Evolutionary conservation across 2,797 vertebrate species (phyloP), one percentile per base, ranked within the genome.

Genomic region (Eulemur albifrons): DNA sequence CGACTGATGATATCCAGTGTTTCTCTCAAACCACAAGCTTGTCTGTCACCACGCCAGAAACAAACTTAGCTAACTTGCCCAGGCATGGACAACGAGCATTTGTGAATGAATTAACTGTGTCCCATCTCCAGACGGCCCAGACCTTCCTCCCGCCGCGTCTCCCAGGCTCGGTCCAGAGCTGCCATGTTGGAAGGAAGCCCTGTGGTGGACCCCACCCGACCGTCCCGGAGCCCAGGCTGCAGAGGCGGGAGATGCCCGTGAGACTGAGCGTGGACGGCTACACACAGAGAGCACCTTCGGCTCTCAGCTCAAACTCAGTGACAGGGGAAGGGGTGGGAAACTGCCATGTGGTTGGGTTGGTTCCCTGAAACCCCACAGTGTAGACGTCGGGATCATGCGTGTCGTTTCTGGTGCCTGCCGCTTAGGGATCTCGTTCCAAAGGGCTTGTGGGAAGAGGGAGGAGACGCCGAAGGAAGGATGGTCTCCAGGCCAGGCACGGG

Each of bases 101-200:
- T n/a, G 57, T 35, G 45, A 73, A 35, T 20, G 57, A 52, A 35
- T 8, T 18, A 43, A 83, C 45, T 0, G 3, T 5, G 6, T 25
- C 11, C 7, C 9, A 9, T 45, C 79, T 38, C 48, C 20, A 18
- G 70, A 6, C 40, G 1, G 21, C 15, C 17, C 40, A 48, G 79
- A n/a, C 15, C 43, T 35, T 48, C 54, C 4, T n/a, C 38, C 23
- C 8, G 13, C 67, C 25, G 40, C 11, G 4, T 20, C 43, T 54
- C 32, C 14, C 25, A 3, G 17, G 30, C 50, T 45, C 0, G 0
- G 10, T n/a, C 30, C 88, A 23, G 4, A 32, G 38, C 48, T 80
- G 84, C 88, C 93, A 92, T 25, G 1, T 14, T 69, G 54, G 59
- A 76, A 95, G 65, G 92, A 90, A 95, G 91, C 27, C 35, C 3